Evolutionary conservation across 2,888 invertebrate species (phyloP).

Genomic region (Stenchaetothrips biformis): DNA sequence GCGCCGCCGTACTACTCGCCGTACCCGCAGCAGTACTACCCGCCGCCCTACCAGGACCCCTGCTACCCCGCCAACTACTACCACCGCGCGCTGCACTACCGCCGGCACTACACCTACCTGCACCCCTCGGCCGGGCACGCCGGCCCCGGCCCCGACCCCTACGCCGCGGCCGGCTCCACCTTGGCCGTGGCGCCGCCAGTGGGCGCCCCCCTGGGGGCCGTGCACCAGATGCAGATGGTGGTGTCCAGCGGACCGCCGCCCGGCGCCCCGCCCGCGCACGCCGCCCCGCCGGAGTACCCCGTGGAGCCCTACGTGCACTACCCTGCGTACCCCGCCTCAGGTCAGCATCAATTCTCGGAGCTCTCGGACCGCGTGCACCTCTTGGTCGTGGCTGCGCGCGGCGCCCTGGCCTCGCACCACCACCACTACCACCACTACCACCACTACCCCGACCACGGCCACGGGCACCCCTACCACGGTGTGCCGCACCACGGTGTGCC

Average conservation of each 20-base stretch:
- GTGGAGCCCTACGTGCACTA: conserved; percentile 2
- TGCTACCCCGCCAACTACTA: conserved; percentile 15
- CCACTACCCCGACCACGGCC: conserved; percentile 1
- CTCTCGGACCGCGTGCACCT: not conserved
- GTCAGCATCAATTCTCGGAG: not conserved
- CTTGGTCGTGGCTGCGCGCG: conserved; percentile 11
- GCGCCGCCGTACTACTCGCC: not conserved
- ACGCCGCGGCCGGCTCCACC: not conserved
- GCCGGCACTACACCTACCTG: conserved; percentile 10
- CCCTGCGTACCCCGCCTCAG: not conserved
- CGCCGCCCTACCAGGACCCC: conserved; percentile 16
- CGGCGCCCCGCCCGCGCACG: not conserved
- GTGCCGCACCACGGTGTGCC: too few species aligned
- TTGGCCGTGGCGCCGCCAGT: not conserved
- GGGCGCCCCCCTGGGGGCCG: not conserved
- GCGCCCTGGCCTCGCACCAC: not conserved
- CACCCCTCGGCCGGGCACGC: not conserved
- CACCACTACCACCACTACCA: conserved; percentile 2
- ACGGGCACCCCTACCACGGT: not conserved
- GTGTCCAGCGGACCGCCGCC: not conserved
- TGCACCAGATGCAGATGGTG: conserved; percentile 13
- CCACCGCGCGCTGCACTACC: conserved; percentile 8
- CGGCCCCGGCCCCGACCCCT: not conserved
- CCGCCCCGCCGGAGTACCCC: not conserved
- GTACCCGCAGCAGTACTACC: conserved; percentile 9